A percentile compares a stretch with the other conserved stretches of the same genome.
Evolutionary conservation across 2,888 invertebrate species (phyloP).

Genomic region (Lycaena phlaeas): DNA sequence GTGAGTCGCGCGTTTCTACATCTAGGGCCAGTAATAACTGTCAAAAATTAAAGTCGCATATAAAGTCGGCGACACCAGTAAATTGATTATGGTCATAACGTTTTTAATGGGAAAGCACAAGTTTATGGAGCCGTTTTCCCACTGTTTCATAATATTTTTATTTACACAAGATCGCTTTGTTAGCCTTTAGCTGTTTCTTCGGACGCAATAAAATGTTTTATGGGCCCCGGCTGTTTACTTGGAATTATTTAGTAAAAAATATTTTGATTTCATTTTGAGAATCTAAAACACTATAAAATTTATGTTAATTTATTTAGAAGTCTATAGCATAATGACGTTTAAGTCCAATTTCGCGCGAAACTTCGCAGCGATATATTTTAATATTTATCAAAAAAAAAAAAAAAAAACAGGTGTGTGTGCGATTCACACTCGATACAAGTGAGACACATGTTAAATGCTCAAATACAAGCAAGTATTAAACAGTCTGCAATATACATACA

Average conservation of each 20-base stretch:
- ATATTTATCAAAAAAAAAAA: no score
- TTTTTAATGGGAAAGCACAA: conserved; percentile 52
- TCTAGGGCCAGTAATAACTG: conserved; percentile 34
- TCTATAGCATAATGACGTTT: no score
- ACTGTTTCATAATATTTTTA: conserved; percentile 44
- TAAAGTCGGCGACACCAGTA: conserved; percentile 50
- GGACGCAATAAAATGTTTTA: conserved; percentile 40
- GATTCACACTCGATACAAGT: no score
- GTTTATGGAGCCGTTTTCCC: conserved; percentile 32
- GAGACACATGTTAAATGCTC: no score
- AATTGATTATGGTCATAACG: conserved; percentile 57
- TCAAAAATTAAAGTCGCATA: conserved; percentile 49
- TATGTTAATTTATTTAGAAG: no score
- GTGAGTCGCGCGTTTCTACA: background rate
- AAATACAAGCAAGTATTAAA: no score
- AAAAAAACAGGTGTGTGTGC: no score
- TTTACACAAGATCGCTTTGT: conserved; percentile 53
- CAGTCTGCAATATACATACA: no score
- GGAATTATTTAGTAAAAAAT: conserved; percentile 12
- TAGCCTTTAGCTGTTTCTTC: conserved; percentile 50
- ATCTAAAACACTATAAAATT: no score
- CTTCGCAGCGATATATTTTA: no score
- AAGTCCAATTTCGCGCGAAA: no score
- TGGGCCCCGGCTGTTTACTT: conserved; percentile 3
- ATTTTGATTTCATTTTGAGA: conserved; percentile 2